Conservation (phyloP, 1,140 invertebrate genomes). For the Brachionus asplanchnoidis region DNA sequence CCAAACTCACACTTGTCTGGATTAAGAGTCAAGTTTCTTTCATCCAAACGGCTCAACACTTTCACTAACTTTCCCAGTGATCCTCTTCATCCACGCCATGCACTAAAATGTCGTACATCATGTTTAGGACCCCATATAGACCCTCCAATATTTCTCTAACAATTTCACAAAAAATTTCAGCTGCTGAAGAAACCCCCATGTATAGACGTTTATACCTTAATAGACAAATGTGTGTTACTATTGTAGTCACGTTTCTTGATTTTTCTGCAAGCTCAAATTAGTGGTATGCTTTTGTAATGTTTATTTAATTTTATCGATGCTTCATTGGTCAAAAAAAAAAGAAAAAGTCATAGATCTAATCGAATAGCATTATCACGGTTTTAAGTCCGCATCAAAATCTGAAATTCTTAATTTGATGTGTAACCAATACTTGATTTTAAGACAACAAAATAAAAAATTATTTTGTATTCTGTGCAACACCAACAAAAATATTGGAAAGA, state of each 20-base stretch:
- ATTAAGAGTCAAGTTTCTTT: neutral
- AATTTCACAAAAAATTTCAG: neutral
- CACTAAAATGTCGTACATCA: neutral
- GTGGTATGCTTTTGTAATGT: no score
- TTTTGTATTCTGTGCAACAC: no score
- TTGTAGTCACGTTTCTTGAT: constrained; percentile 39
- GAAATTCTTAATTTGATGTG: no score
- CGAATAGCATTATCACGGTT: no score
- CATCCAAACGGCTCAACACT: neutral
- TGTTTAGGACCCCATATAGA: neutral
- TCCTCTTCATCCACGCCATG: neutral
- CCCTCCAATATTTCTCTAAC: neutral
- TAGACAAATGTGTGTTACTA: neutral
- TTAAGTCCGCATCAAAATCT: no score
- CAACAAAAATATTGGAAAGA: no score
- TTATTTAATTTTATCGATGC: no score
- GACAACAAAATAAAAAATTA: no score
- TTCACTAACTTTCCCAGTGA: neutral
- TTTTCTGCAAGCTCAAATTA: constrained; percentile 43
- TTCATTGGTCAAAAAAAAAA: no score
- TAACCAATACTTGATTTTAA: no score
- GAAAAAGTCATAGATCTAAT: no score
- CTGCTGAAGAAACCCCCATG: constrained; percentile 5
- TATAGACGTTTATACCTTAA: neutral
- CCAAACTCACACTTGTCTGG: neutral